Evolutionary conservation across 2,797 vertebrate species (phyloP).

Genomic region (Enteromius anoplus): DNA sequence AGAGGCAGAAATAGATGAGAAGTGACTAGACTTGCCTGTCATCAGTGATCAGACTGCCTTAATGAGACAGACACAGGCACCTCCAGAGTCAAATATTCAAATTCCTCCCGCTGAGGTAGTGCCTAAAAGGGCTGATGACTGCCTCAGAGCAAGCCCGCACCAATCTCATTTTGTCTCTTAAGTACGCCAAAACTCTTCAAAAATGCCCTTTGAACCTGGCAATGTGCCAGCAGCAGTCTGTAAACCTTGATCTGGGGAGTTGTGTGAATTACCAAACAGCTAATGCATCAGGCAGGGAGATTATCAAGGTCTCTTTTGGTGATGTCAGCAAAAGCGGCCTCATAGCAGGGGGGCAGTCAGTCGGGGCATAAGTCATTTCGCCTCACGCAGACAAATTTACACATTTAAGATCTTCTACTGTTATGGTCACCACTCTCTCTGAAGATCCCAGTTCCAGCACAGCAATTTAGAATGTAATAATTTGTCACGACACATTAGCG

Average conservation of each 20-base stretch:
- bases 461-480: neutral
- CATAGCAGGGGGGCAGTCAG: slow-evolving; percentile 53
- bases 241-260: slow-evolving; percentile 72
- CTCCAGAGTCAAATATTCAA: slow-evolving; percentile 42
- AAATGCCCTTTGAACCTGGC: slow-evolving; percentile 63
- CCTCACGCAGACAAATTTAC: neutral
- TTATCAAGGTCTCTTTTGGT: slow-evolving; percentile 69
- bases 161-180: slow-evolving; percentile 49
- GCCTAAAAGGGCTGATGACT: slow-evolving; percentile 29
- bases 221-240: slow-evolving; percentile 64
- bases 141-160: slow-evolving; percentile 34
- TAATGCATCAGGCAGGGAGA: slow-evolving; percentile 71
- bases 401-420: neutral
- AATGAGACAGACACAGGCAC: slow-evolving; percentile 55
- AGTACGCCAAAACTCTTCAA: slow-evolving; percentile 42
- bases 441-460: neutral
- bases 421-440: neutral
- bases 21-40: slow-evolving; percentile 51
- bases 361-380: slow-evolving; percentile 53
- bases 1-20: slow-evolving; percentile 51
- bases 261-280: slow-evolving; percentile 70
- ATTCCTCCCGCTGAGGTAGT: slow-evolving; percentile 35
- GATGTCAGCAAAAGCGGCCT: slow-evolving; percentile 69
- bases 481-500: neutral
- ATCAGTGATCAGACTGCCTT: slow-evolving; percentile 55